Evolutionary conservation across 2,113 vertebrate genomes (phyloP).

Genomic region (Apteryx owenii): DNA sequence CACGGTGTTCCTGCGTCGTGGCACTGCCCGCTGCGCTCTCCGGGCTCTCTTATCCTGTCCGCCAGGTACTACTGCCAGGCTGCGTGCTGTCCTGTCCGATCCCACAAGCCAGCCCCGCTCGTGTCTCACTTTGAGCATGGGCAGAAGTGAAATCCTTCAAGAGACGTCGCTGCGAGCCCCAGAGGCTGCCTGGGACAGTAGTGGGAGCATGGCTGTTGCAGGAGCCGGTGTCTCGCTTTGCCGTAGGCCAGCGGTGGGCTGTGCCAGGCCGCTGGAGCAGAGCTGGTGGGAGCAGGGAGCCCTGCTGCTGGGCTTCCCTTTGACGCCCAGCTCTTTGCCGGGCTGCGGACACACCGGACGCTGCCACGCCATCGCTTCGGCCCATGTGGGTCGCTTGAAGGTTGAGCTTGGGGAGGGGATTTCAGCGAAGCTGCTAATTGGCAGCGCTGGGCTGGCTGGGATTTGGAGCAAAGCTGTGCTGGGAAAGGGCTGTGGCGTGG

Average conservation of each 20-base stretch:
- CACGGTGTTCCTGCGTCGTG: accelerated
- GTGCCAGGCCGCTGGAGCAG: accelerated
- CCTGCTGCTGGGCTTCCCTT: neutral
- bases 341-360: accelerated
- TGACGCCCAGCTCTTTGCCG: neutral
- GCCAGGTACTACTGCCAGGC: no score
- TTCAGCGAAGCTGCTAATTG: slow-evolving; percentile 10
- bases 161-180: no score
- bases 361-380: accelerated
- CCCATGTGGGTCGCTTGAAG: neutral
- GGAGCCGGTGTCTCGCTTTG: no score
- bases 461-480: slow-evolving; percentile 54
- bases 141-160: no score
- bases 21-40: accelerated
- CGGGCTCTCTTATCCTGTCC: neutral
- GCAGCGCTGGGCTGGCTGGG: neutral
- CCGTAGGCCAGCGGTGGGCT: no score
- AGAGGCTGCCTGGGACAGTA: no score
- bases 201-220: no score
- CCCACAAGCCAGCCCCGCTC: no score
- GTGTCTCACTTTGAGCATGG: no score
- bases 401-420: slow-evolving; percentile 40
- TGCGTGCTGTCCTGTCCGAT: no score
- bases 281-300: neutral
- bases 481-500: slow-evolving; percentile 21